Conservation (phyloP, 2,888 invertebrate species). For the Acrocyrtus sp. region DNA sequence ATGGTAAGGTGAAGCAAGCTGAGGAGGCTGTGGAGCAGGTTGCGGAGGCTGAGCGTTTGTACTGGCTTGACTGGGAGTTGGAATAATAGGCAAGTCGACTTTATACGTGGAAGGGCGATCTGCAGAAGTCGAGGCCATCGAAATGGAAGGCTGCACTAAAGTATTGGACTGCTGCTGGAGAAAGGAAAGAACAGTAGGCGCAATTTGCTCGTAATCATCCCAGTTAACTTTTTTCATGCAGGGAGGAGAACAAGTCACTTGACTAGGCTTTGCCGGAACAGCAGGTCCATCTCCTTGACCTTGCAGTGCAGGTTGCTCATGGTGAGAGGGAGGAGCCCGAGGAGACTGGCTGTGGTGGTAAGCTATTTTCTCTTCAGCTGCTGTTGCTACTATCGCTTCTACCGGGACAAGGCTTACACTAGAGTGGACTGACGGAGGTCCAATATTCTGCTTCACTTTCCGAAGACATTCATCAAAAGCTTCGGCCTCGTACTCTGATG, state of each 20-base stretch:
- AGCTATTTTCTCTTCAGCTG: no score
- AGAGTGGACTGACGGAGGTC: slow-evolving; percentile 23
- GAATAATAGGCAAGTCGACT: slow-evolving; percentile 17
- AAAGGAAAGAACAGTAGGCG: slow-evolving; percentile 17
- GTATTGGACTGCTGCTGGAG: not conserved
- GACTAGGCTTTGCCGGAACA: not conserved
- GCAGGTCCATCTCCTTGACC: slow-evolving; percentile 3
- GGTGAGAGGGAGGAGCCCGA: no score
- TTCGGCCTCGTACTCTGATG: slow-evolving; percentile 37
- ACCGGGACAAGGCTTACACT: not conserved
- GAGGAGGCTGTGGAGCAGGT: not conserved
- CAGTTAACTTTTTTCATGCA: slow-evolving; percentile 13
- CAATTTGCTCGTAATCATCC: slow-evolving; percentile 30
- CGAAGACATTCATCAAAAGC: slow-evolving; percentile 34
- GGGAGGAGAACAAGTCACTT: not conserved
- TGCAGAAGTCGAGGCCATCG: not conserved
- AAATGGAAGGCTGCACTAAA: no score
- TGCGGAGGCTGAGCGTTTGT: not conserved
- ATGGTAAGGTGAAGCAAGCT: not conserved
- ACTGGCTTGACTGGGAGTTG: not conserved
- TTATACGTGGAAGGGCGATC: slow-evolving; percentile 28
- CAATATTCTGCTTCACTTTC: slow-evolving; percentile 37
- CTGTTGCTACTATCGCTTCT: no score
- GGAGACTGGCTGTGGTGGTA: no score
- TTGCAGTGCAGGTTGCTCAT: not conserved